Evolutionary conservation across 2,888 invertebrate species (phyloP), one percentile per base, ranked within the genome.

Genomic region (Dichetophora obliterata): DNA sequence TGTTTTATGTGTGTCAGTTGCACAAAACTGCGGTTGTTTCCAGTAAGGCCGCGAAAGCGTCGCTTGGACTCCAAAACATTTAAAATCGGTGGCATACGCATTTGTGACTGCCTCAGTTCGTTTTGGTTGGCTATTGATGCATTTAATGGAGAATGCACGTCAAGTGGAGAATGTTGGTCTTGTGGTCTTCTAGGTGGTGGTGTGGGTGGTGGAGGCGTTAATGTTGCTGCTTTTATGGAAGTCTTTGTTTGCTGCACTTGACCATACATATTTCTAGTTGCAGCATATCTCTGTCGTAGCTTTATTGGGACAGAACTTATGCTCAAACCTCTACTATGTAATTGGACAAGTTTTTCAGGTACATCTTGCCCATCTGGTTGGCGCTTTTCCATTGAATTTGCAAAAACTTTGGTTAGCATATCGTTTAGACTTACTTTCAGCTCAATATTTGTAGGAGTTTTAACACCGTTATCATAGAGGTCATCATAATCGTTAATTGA

Each of bases 41-140:
- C 83, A 0, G 82, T 80, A 3, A 86, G 75, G 19, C 83, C 86
- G 3, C 86, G 84, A 80, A 88, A 88, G 19, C 85, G 84, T 3
- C 85, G 83, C 74, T 83, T 87, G 3, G 86, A 83, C 75, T 88
- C 86, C 24, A 88, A 75, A 0, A 89, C 85, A 78, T 88, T 89
- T 0, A 88, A 81, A 61, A 89, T 89, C 8, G 89, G 89, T 2
- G 89, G 89, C 88, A 89, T 89, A 52, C 86, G 83, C 4, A 86
- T 57, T 0, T 68, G 14, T 11, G 43, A 14, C 11, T 43, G 43
- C 43, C 43, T 43, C 14, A 1, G 43, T 11, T 37, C 22, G 3
- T 85, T 86, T 19, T 85, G 84, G 61, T 84, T 84, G 16, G 84
- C 79, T 8, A 78, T 77, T 31, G 68, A 48, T 11, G 71, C n/a